These are phyloP conservation scores for Gila robusta DNA, from an alignment of 2,797 vertebrate genomes.

Conservation along the genomic window DNA sequence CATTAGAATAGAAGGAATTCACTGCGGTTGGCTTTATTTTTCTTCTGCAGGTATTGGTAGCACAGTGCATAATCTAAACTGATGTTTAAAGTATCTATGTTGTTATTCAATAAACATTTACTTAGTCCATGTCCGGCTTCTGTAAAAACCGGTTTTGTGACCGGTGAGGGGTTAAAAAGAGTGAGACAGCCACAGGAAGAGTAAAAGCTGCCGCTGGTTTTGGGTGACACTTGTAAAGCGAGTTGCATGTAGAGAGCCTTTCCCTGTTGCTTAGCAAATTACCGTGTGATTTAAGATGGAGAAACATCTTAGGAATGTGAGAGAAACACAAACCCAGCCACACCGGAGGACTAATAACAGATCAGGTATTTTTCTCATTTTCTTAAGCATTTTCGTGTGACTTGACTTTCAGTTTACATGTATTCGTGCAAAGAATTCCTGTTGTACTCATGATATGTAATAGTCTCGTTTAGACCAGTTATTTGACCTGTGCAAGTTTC, in stretches of 20 bases:
- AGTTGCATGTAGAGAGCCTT: neutral
- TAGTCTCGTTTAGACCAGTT: neutral
- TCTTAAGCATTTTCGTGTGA: neutral
- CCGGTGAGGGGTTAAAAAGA: constrained; percentile 38
- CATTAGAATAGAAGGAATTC: neutral
- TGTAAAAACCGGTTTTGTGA: constrained; percentile 55
- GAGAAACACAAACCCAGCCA: constrained; percentile 9
- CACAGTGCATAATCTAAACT: neutral
- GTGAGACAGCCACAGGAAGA: constrained; percentile 47
- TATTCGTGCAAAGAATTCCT: neutral
- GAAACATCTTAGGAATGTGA: constrained; percentile 17
- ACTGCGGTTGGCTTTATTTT: neutral
- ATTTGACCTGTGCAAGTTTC: neutral
- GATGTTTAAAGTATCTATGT: neutral
- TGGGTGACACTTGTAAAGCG: neutral
- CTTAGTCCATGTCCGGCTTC: constrained; percentile 26
- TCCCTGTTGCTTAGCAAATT: neutral
- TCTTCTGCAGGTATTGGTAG: neutral
- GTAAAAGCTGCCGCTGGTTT: constrained; percentile 24
- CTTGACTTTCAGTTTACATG: neutral
- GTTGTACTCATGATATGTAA: neutral
- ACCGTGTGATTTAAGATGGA: constrained; percentile 10
- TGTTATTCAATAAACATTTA: neutral
- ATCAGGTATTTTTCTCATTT: constrained; percentile 66
- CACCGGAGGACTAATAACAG: constrained; percentile 36